Base-by-base conservation (phyloP, 2,113 vertebrate species). In the Ptyas mucosa region DNA sequence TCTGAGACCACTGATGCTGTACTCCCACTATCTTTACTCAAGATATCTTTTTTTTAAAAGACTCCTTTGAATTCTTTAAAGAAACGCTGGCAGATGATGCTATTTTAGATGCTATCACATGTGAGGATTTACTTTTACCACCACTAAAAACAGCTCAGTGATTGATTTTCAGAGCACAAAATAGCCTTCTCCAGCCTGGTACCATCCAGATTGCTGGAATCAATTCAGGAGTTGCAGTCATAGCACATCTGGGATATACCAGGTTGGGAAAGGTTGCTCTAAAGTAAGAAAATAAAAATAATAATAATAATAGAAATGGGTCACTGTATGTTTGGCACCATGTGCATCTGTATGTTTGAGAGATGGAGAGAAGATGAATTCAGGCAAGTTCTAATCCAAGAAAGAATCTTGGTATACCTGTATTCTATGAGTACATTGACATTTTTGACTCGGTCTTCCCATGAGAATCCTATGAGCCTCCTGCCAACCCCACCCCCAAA, bases 381-480 rank as follows among this genome's bases (percentile, higher is more conserved):
- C 12, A 88, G 24, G 0, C 1, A 0, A 0, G 26, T n/a, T 1
- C 0, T 18, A 64, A 81, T 54, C 85, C 86, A 43, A 92, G 57
- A 64, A 9, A 54, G 29, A 87, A 91, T 49, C 23, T 0, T 0
- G 34, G 18, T 23, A 10, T 14, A 29, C 52, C 69, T 0, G 0
- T 43, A 26, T 3, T 9, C 75, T 90, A 34, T 81, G 85, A 93
- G 91, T 93, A 52, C 9, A 61, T 0, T 0, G 54, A 26, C 34
- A n/a, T 23, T 61, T 88, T 26, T 3, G 92, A 64, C 92, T 89
- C 88, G 39, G 58, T 26, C 88, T 81, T 21, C 18, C 53, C 34
- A 81, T 43, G 34, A 52, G 54, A 10, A 46, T 61, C 34, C 21
- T 49, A 34, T 3, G 4, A 69, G 69, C 24, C n/a, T 34, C 23